Conservation (phyloP, 2,888 invertebrate species). For the Epinotia demarniana region DNA sequence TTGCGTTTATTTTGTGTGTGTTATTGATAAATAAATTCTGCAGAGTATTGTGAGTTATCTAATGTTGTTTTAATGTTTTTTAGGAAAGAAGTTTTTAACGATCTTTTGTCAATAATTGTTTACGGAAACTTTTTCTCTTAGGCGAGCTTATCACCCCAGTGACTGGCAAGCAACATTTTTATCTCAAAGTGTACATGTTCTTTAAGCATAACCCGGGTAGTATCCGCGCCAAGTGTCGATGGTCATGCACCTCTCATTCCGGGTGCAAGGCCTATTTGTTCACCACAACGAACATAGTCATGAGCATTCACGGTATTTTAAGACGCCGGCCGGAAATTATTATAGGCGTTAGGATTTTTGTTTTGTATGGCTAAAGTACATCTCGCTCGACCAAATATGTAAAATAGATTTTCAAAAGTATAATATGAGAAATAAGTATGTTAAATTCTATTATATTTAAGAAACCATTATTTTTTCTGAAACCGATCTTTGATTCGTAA, state of each 20-base stretch:
- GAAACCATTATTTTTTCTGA: too few species aligned
- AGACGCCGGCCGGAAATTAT: constrained; percentile 29
- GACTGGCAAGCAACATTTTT: constrained; percentile 49
- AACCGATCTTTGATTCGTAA: too few species aligned
- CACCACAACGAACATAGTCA: constrained; percentile 50
- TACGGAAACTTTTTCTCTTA: constrained; percentile 37
- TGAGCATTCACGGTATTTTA: constrained; percentile 43
- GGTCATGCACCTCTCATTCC: constrained; percentile 49
- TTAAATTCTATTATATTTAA: too few species aligned
- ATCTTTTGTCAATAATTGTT: neutral
- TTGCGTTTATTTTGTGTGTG: neutral
- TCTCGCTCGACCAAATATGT: neutral
- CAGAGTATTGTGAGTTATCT: neutral
- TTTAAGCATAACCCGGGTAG: constrained; percentile 48
- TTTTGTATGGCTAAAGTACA: too few species aligned
- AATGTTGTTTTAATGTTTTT: neutral
- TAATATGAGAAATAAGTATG: too few species aligned
- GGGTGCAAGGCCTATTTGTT: constrained; percentile 52
- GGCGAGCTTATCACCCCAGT: constrained; percentile 52
- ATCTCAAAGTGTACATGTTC: constrained; percentile 53
- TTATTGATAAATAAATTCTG: neutral
- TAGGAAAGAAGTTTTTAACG: too few species aligned
- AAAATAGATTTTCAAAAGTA: neutral
- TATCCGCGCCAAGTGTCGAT: constrained; percentile 44
- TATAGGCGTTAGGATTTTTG: constrained; percentile 1